Conservation (phyloP, 2,888 invertebrate species). For the Trisateles emortualis region DNA sequence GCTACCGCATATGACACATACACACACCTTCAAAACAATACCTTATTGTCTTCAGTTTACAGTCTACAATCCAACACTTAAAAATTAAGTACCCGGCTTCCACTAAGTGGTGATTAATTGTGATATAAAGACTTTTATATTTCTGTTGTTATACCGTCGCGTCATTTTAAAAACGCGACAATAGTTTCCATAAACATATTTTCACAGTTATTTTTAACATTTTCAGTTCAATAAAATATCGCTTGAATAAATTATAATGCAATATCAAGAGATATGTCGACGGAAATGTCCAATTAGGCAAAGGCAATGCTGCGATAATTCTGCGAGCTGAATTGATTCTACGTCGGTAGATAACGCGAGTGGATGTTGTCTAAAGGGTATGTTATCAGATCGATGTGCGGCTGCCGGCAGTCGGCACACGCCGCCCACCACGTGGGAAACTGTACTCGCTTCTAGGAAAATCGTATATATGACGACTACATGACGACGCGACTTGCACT, state of each 20-base stretch:
- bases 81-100: constrained; percentile 51
- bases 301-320: constrained; percentile 80
- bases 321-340: constrained; percentile 80
- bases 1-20: constrained; percentile 64
- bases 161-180: constrained; percentile 72
- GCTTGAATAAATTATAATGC: constrained; percentile 38
- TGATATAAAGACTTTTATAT: constrained; percentile 82
- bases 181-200: constrained; percentile 63
- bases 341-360: constrained; percentile 76
- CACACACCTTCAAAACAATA: constrained; percentile 43
- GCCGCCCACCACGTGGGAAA: constrained; percentile 76
- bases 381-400: constrained; percentile 81
- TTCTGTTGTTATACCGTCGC: constrained; percentile 76
- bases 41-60: constrained; percentile 46
- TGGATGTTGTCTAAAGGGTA: constrained; percentile 77
- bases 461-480: constrained; percentile 31
- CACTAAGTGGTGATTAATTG: constrained; percentile 82
- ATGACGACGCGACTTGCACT: constrained; percentile 23
- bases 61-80: constrained; percentile 47
- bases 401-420: constrained; percentile 71
- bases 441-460: constrained; percentile 41
- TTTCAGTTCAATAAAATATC: constrained; percentile 32
- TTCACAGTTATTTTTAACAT: constrained; percentile 44
- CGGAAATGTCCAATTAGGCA: constrained; percentile 82
- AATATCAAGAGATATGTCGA: constrained; percentile 53